These are phyloP conservation scores for Drosophila melanosoma DNA, from an alignment of 2,888 invertebrate genomes.

Conservation along the genomic window DNA sequence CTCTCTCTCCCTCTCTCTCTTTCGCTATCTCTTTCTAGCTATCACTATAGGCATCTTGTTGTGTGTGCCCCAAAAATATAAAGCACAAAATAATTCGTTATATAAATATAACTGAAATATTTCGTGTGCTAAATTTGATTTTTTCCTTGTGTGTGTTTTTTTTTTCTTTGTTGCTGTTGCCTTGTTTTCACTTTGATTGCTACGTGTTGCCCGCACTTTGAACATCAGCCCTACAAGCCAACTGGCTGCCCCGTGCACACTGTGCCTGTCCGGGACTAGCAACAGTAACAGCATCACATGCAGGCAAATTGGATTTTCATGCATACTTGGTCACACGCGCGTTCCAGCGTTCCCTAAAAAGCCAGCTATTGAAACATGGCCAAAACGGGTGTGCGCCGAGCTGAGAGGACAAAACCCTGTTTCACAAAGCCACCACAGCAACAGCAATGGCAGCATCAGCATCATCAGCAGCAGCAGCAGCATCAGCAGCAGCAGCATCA, in stretches of 20 bases:
- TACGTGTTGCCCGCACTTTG: conserved; percentile 64
- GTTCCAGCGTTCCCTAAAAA: conserved; percentile 35
- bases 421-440: conserved; percentile 20
- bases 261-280: not conserved
- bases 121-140: conserved; percentile 51
- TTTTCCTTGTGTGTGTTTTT: not conserved
- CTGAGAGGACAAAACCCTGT: not conserved
- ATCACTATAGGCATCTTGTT: conserved; percentile 14
- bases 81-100: conserved; percentile 57
- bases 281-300: conserved; percentile 46
- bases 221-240: conserved; percentile 6
- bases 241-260: not conserved
- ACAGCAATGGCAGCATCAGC: not conserved
- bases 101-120: conserved; percentile 69
- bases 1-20: not conserved
- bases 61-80: conserved; percentile 37
- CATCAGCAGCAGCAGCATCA: not conserved
- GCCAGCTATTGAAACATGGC: conserved; percentile 32
- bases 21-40: no score
- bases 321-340: conserved; percentile 78
- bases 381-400: not conserved
- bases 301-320: conserved; percentile 78
- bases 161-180: conserved; percentile 39
- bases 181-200: conserved; percentile 78
- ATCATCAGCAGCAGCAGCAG: not conserved